Evolutionary conservation across 1,140 invertebrate genomes (phyloP), one percentile per base, ranked within the genome.

Genomic region (Cecropterus lyciades): DNA sequence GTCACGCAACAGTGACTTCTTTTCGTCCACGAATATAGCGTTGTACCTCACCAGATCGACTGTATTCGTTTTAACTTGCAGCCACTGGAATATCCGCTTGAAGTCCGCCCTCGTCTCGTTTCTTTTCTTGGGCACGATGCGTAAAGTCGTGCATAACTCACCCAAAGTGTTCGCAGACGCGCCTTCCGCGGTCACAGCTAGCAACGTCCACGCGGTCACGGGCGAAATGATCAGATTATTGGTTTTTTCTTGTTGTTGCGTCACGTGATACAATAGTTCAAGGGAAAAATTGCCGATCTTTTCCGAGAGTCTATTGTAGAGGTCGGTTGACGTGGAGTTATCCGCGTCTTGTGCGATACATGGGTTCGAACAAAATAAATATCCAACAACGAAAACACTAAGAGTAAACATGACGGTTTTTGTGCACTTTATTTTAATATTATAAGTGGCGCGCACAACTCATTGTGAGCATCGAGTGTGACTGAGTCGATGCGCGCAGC

Each of bases 111-210:
- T 79, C 11, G 89, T 82, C 16, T 77, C 17, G 10, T 43, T 65
- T 46, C 71, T 84, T 14, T 75, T 65, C 51, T 74, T 77, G 0
- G 67, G 62, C n/a, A 75, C 67, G 13, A 92, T 74, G 16, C 88
- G 66, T n/a, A 93, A 67, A 1, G 77, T 84, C 0, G 63, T 66
- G 52, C 84, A 75, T 7, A 94, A 75, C 74, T 94, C 72, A 13
- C 45, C 69, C 3, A 80, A 69, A 0, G 93, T 93, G 3, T 80
- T 79, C 0, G 73, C 89, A 0, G 64, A 30, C 0, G 93, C 92
- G 0, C 93, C 93, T 77, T 93, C 93, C 0, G 89, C 70, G 13
- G 92, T 86, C 0, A 93, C 90, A 14, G 92, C 88, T 11, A 94
- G 65, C 0, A 89, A 77, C 11, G 91, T 92, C 93, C 93, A 93